These are phyloP conservation scores for Hypomesus transpacificus DNA, from an alignment of 2,113 vertebrate species.

Conservation along the genomic window DNA sequence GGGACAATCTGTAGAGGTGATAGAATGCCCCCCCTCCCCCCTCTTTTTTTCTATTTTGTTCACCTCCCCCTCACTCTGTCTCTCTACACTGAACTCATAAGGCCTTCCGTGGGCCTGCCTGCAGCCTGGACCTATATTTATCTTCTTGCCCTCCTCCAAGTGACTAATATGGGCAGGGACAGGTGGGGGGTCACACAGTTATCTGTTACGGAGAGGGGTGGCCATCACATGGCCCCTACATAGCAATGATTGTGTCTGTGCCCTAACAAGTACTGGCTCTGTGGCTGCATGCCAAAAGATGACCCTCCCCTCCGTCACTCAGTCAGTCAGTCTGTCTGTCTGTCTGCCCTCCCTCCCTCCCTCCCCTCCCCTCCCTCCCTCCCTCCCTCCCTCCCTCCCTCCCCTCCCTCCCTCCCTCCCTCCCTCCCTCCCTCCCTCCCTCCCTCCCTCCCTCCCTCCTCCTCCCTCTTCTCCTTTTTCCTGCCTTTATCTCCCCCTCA, in stretches of 20 bases:
- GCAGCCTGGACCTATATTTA: slow-evolving; percentile 65
- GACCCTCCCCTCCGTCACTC: slow-evolving; percentile 28
- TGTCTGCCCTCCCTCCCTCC: not conserved
- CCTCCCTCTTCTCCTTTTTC: not conserved
- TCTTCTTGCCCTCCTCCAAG: slow-evolving; percentile 46
- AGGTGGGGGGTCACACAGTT: slow-evolving; percentile 29
- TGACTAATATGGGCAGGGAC: slow-evolving; percentile 67
- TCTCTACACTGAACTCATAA: slow-evolving; percentile 38
- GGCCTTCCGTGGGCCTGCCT: slow-evolving; percentile 43
- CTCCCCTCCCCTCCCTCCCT: not conserved
- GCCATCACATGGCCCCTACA: slow-evolving; percentile 49
- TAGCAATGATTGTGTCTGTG: slow-evolving; percentile 65
- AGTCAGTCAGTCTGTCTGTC: not conserved
- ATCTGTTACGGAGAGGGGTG: slow-evolving; percentile 37
- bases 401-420: not conserved
- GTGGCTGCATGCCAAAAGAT: slow-evolving; percentile 37
- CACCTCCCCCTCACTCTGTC: slow-evolving; percentile 26
- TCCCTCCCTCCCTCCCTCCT: slow-evolving; percentile 5
- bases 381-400: not conserved
- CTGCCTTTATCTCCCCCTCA: not conserved
- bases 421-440: not conserved
- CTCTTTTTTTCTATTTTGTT: not conserved
- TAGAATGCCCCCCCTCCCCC: not conserved
- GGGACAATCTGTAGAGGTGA: slow-evolving; percentile 16
- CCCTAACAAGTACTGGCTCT: slow-evolving; percentile 56